These are phyloP conservation scores for Grammomys surdaster DNA, from an alignment of 2,113 vertebrate genomes.

Conservation along the genomic window DNA sequence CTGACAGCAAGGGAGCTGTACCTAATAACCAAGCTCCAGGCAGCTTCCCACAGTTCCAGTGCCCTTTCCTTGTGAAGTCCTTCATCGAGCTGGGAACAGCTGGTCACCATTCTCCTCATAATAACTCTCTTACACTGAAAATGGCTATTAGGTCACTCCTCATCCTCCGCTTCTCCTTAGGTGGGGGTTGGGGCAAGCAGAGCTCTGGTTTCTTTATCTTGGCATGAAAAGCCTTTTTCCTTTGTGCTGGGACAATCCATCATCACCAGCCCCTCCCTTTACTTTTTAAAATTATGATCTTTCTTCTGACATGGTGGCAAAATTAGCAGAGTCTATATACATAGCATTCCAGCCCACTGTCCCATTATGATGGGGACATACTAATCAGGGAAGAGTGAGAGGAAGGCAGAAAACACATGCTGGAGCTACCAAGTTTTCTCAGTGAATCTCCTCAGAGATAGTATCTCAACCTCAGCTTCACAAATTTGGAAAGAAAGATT, in stretches of 20 bases:
- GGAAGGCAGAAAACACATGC: background rate
- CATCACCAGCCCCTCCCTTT: slow-evolving; percentile 22
- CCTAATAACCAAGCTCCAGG: slow-evolving; percentile 59
- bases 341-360: background rate
- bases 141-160: slow-evolving; percentile 55
- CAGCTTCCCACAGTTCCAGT: slow-evolving; percentile 32
- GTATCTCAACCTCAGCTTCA: background rate
- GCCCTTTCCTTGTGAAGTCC: slow-evolving; percentile 59
- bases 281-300: slow-evolving; percentile 49
- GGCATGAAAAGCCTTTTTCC: slow-evolving; percentile 29
- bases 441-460: background rate
- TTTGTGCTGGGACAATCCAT: slow-evolving; percentile 56
- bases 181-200: background rate
- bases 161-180: slow-evolving; percentile 10
- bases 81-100: slow-evolving; percentile 58
- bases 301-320: slow-evolving; percentile 2
- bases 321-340: background rate
- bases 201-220: slow-evolving; percentile 56
- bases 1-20: slow-evolving; percentile 46
- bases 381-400: background rate
- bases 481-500: background rate
- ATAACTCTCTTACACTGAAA: slow-evolving; percentile 56
- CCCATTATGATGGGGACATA: background rate
- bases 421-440: background rate
- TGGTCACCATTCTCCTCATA: slow-evolving; percentile 66